These are phyloP conservation scores for Beris chalybata DNA, from an alignment of 2,888 invertebrate species.

Conservation along the genomic window DNA sequence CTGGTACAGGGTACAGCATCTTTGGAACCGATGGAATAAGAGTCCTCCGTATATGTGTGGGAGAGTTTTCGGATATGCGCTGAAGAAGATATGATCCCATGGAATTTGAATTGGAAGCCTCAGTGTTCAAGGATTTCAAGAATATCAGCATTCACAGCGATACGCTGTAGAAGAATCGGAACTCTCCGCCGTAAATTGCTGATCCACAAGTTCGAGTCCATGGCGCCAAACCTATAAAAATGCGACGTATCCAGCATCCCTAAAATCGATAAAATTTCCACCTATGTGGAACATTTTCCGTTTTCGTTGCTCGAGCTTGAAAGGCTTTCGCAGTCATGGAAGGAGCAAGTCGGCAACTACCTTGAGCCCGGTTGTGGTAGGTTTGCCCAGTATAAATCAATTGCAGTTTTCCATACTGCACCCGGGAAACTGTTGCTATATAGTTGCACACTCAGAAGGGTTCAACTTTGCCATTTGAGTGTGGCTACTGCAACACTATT, in stretches of 20 bases:
- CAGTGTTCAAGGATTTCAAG: neutral
- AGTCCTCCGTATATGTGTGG: constrained; percentile 15
- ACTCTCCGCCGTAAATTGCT: too few relatives aligned
- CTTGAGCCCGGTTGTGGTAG: constrained; percentile 21
- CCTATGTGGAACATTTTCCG: neutral
- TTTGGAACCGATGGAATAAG: constrained; percentile 16
- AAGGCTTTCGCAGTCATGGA: neutral
- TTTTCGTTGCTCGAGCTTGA: neutral
- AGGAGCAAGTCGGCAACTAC: neutral
- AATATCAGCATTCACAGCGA: neutral
- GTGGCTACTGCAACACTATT: too few relatives aligned
- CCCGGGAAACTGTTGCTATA: constrained; percentile 30
- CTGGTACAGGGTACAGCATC: constrained; percentile 28
- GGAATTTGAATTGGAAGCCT: neutral
- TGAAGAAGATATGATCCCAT: neutral
- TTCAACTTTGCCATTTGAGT: too few relatives aligned
- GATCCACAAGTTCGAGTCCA: too few relatives aligned
- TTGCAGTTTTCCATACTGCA: neutral
- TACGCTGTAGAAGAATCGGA: too few relatives aligned
- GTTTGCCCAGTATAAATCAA: constrained; percentile 1
- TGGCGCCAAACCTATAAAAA: neutral
- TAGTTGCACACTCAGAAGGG: constrained; percentile 14
- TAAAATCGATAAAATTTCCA: constrained; percentile 16
- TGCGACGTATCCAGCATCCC: constrained; percentile 5
- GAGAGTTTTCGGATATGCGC: constrained; percentile 17